phyloP scores from a whole-genome alignment of 2,113 vertebrate genomes.

The Cheirogaleus medius region DNA sequence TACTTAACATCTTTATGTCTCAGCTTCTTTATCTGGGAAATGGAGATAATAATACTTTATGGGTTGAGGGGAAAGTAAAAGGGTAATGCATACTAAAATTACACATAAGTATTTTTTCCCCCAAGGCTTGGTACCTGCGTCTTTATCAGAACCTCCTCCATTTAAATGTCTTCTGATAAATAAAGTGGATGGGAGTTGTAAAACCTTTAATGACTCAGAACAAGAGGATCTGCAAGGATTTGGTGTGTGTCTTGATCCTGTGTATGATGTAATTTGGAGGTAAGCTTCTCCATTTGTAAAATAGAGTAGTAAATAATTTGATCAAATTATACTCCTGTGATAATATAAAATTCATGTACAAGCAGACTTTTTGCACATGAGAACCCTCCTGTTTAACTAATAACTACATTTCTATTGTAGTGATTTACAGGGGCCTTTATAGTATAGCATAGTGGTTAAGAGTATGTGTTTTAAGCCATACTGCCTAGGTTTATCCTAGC shows the following conservation, averaged over 20 bases:
- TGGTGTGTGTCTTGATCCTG: slow-evolving; percentile 97
- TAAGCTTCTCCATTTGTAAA: slow-evolving; percentile 77
- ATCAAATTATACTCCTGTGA: not conserved
- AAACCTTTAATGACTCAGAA: slow-evolving; percentile 99
- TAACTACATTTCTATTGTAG: not conserved
- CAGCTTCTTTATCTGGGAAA: slow-evolving; percentile 20
- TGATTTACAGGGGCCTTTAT: not conserved
- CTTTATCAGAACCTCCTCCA: slow-evolving; percentile 95
- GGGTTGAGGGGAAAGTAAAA: not conserved
- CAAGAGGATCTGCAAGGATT: slow-evolving; percentile 99
- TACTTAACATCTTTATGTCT: not conserved
- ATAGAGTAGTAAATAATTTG: slow-evolving; percentile 3
- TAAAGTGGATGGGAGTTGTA: slow-evolving; percentile 98
- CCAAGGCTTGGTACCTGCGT: slow-evolving; percentile 94
- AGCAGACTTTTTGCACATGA: not conserved
- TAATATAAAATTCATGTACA: not conserved
- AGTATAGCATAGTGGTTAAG: not conserved
- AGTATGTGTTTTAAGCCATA: not conserved
- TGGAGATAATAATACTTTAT: not conserved
- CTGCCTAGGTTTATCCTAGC: not conserved
- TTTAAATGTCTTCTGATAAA: slow-evolving; percentile 99
- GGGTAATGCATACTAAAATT: slow-evolving; percentile 20
- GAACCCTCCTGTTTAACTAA: not conserved
- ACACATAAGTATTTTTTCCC: slow-evolving; percentile 1
- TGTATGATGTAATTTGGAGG: slow-evolving; percentile 99